Evolutionary conservation across 2,888 invertebrate species (phyloP).

Genomic region (Ectemnius lituratus): DNA sequence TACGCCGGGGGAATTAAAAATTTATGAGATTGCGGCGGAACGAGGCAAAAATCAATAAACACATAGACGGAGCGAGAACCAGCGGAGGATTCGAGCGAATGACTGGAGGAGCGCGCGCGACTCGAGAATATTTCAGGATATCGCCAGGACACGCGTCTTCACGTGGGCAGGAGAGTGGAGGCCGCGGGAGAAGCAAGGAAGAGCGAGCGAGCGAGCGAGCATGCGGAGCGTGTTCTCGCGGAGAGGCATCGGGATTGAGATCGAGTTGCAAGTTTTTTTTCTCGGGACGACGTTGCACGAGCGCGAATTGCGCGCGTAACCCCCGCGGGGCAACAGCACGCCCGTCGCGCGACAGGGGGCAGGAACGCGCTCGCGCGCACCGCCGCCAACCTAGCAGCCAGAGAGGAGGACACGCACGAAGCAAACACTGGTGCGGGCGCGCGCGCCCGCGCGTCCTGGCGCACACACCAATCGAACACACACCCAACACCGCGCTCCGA

Average conservation of each 20-base stretch:
- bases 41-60: conserved; percentile 13
- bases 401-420: no score
- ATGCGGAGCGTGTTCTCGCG: conserved; percentile 32
- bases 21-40: conserved; percentile 50
- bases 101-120: neutral
- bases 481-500: conserved; percentile 62
- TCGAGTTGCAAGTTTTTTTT: conserved; percentile 71
- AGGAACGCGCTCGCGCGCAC: conserved; percentile 44
- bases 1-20: conserved; percentile 1
- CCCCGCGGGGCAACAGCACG: conserved; percentile 77
- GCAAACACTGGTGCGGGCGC: no score
- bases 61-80: neutral
- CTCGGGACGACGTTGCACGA: conserved; percentile 70
- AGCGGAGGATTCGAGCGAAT: neutral
- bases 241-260: conserved; percentile 72
- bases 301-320: conserved; percentile 77
- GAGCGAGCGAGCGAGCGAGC: conserved; percentile 18
- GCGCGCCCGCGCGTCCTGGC: no score
- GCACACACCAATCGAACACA: no score
- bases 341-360: conserved; percentile 75
- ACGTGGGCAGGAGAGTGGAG: neutral
- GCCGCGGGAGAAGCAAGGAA: conserved; percentile 6
- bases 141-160: conserved; percentile 1
- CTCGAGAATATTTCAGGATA: conserved; percentile 5
- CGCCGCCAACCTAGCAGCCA: no score